Evolutionary conservation across 2,888 invertebrate species (phyloP), one percentile per base, ranked within the genome.

Genomic region (Leptinotarsa rubiginosa): DNA sequence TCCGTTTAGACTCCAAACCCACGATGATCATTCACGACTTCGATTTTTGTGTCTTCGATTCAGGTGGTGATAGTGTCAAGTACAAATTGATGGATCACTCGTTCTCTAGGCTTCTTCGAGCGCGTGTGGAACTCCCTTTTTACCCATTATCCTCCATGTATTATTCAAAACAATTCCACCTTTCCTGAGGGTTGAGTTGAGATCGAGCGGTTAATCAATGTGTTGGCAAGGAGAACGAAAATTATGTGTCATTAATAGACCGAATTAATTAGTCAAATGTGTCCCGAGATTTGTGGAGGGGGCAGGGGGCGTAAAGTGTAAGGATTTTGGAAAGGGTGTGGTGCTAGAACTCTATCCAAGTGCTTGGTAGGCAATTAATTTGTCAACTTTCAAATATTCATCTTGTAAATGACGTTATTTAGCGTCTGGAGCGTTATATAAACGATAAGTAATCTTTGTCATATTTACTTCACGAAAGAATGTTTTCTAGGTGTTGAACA

Each of bases 1-100:
- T 41, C 31, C 62, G 7, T 25, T 62, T 41, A 13, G 20, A 13
- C 31, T 41, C 62, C 62, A 62, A 41, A 41, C 62, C 31, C 41
- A n/a, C 31, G 25, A 31, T 15, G 62, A 62, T 62, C 41, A 31
- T n/a, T 62, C 62, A 25, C 62, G 12, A 31, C 62, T 41, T 62
- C 62, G 62, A 62, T 62, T 75, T 77, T 76, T 80, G 79, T 80
- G 81, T 78, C 79, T 77, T 73, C 75, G 82, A 82, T 83, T 76
- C 80, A 83, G 82, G 82, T 82, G 82, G 80, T 79, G 82, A 83
- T 83, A 83, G 80, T 81, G 82, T 82, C 82, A 74, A 73, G 78
- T 62, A 41, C 72, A 66, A 75, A 75, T 75, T 83, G 82, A 83
- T 82, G 81, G 82, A 83, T 83, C 80, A 79, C 81, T 81, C 77